These are phyloP conservation scores for Coreius guichenoti DNA, from an alignment of 2,797 vertebrate genomes.

Conservation along the genomic window DNA sequence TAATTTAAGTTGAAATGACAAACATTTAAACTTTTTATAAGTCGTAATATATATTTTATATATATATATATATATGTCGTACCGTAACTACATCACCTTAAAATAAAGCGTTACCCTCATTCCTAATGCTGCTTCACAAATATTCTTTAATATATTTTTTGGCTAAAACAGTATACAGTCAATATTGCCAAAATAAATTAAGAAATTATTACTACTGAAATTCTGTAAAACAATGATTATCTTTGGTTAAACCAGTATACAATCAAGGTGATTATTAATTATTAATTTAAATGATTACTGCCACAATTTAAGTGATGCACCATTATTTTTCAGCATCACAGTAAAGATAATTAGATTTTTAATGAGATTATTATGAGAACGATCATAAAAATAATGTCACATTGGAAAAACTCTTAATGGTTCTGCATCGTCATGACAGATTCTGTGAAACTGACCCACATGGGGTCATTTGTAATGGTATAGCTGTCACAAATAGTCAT, in stretches of 20 bases:
- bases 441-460: background rate
- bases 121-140: background rate
- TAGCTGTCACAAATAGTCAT: background rate
- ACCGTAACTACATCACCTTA: too few relatives aligned
- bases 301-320: background rate
- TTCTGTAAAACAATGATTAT: background rate
- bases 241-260: background rate
- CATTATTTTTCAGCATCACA: background rate
- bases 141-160: background rate
- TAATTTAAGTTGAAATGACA: too few relatives aligned
- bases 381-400: background rate
- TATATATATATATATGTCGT: too few relatives aligned
- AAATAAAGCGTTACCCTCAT: background rate
- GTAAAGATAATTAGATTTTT: background rate
- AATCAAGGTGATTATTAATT: background rate
- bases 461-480: background rate
- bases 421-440: background rate
- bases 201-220: background rate
- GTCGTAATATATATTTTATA: too few relatives aligned
- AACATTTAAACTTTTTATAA: too few relatives aligned
- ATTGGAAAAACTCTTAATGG: background rate
- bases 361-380: background rate
- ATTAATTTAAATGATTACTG: background rate
- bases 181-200: background rate
- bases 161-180: background rate